Base-by-base conservation (phyloP, 2,888 invertebrate species). In the Amiota communis region DNA sequence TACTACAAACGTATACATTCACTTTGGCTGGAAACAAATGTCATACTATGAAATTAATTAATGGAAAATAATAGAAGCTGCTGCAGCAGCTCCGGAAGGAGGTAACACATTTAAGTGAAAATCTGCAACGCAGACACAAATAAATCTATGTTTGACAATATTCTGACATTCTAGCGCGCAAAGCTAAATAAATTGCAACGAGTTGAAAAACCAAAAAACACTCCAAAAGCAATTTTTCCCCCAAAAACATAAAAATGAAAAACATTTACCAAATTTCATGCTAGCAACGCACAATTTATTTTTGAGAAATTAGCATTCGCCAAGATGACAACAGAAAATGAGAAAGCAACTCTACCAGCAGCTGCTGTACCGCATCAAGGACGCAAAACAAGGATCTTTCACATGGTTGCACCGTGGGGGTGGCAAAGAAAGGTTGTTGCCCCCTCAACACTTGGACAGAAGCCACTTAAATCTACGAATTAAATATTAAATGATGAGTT, bases 171-270 rank as follows among this genome's bases (percentile, higher is more conserved):
- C 70, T 70, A 64, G 61, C 67, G 61, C 56, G 63, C 69, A 72
- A 67, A 74, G 74, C 23, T 15, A 72, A 77, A 77, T 75, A 81
- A 81, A 80, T 80, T 81, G 69, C 74, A 72, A 36, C 57, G 67
- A 56, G 65, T 73, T 20, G 36, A 49, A 36, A 74, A 59, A 57
- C 53, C 13, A 57, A 57, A 15, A 57, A 71, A 73, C 71, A 72
- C 20, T 36, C 23, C 8, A 23, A n/a, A 49, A 68, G 12, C n/a
- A 68, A 51, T 48, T n/a, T 48, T 68, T 23, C 17, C 49, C 36
- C 36, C 36, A 2, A 36, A 36, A 36, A 36, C 8, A 36, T 36
- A 36, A 36, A 6, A 36, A 36, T 36, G 36, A 49, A 65, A 6
- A 48, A 65, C 56, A 48, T 47, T 65, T 47, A 23, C 47, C 56